phyloP scores from a whole-genome alignment of 1,140 invertebrate species.

The Drosophila bocqueti region DNA sequence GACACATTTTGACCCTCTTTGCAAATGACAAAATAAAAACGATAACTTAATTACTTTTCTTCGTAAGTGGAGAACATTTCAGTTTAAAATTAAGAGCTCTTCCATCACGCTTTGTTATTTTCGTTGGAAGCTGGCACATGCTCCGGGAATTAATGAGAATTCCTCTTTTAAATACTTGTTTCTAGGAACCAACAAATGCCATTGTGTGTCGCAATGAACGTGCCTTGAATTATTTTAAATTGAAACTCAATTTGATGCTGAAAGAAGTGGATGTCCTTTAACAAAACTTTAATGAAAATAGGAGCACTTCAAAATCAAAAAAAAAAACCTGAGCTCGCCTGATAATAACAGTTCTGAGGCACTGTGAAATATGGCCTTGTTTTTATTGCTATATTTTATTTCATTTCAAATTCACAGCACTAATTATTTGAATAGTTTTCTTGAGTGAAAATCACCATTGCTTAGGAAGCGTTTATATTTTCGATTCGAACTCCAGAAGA shows the following conservation, averaged over 20 bases:
- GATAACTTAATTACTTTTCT: neutral
- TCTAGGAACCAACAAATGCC: constrained; percentile 5
- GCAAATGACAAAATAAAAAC: neutral
- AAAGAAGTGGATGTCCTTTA: neutral
- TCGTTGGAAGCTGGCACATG: neutral
- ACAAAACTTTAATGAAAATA: neutral
- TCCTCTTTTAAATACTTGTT: constrained; percentile 11
- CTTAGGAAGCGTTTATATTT: too few relatives aligned
- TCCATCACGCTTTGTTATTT: neutral
- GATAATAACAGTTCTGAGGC: neutral
- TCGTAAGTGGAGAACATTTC: neutral
- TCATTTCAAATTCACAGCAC: neutral
- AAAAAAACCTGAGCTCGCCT: neutral
- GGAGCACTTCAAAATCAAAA: too few relatives aligned
- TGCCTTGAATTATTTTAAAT: constrained; percentile 3
- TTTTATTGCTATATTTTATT: neutral
- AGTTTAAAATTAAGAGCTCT: neutral
- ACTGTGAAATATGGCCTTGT: neutral
- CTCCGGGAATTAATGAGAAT: neutral
- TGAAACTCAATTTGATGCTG: neutral
- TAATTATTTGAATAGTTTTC: neutral
- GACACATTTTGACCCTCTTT: neutral
- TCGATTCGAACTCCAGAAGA: constrained; percentile 9
- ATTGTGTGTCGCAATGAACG: constrained; percentile 3
- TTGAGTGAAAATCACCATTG: neutral